phyloP scores from a whole-genome alignment of 2,113 vertebrate species.

The Bettongia penicillata region DNA sequence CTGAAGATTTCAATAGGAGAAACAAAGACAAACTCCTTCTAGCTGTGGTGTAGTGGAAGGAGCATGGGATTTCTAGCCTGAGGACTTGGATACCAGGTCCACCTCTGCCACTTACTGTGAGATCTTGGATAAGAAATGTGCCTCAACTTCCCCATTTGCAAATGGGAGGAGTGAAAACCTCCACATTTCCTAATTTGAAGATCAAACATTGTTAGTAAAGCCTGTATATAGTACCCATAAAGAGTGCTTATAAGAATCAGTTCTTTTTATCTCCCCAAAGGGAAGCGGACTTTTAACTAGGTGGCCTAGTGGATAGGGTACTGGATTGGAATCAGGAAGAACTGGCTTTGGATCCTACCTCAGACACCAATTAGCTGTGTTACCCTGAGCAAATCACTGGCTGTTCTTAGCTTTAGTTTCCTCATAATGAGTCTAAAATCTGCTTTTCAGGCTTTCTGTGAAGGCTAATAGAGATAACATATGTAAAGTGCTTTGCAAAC shows the following conservation, averaged over 20 bases:
- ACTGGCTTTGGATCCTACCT: neutral
- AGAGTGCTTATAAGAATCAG: neutral
- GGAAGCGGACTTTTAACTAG: too few species aligned
- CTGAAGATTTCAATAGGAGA: neutral
- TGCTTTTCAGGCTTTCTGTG: neutral
- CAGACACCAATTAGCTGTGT: neutral
- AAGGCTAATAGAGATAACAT: neutral
- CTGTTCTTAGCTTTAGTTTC: neutral
- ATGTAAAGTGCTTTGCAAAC: neutral
- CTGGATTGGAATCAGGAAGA: neutral
- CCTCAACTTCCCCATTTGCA: neutral
- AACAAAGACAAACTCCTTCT: neutral
- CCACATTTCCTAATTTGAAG: neutral
- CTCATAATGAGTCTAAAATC: neutral
- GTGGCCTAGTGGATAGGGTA: neutral
- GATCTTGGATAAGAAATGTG: neutral
- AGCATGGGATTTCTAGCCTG: neutral
- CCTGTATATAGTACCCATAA: neutral
- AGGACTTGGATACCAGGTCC: neutral
- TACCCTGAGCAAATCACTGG: neutral
- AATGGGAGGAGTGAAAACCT: neutral
- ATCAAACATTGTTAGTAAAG: neutral
- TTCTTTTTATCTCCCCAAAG: neutral
- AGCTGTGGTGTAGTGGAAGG: neutral
- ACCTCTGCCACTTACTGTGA: neutral